These are phyloP conservation scores for Drosophila anomalata DNA, from an alignment of 2,888 invertebrate species.

Conservation along the genomic window DNA sequence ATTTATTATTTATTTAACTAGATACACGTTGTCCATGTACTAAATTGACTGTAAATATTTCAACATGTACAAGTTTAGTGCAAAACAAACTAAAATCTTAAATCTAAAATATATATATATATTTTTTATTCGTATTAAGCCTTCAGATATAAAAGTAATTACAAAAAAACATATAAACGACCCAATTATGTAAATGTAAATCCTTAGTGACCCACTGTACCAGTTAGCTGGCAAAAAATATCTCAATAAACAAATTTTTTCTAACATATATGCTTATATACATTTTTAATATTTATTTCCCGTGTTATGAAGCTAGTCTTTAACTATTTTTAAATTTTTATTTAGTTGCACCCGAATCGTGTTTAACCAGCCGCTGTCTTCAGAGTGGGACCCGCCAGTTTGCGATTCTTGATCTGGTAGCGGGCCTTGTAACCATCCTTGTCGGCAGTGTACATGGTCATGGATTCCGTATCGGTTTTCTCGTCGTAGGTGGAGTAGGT, in stretches of 20 bases:
- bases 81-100: constrained; percentile 16
- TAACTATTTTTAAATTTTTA: background rate
- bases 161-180: constrained; percentile 28
- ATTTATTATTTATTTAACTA: constrained; percentile 74
- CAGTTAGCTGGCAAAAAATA: constrained; percentile 63
- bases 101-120: constrained; percentile 30
- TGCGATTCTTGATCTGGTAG: constrained; percentile 80
- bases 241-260: constrained; percentile 73
- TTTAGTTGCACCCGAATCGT: background rate
- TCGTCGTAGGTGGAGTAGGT: constrained; percentile 76
- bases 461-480: constrained; percentile 78
- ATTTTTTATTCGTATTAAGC: constrained; percentile 54
- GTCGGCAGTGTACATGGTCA: constrained; percentile 83
- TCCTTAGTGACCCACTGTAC: constrained; percentile 62
- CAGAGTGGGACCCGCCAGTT: constrained; percentile 66
- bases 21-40: constrained; percentile 45
- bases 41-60: constrained; percentile 62
- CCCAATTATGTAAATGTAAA: constrained; percentile 35
- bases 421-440: constrained; percentile 83
- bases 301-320: background rate
- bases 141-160: constrained; percentile 47
- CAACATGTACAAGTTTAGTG: constrained; percentile 38
- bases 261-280: constrained; percentile 47
- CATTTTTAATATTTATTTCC: background rate
- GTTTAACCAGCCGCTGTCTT: constrained; percentile 78